These are phyloP conservation scores for Tetramorium alpestre DNA, from an alignment of 1,140 invertebrate species.

Conservation along the genomic window DNA sequence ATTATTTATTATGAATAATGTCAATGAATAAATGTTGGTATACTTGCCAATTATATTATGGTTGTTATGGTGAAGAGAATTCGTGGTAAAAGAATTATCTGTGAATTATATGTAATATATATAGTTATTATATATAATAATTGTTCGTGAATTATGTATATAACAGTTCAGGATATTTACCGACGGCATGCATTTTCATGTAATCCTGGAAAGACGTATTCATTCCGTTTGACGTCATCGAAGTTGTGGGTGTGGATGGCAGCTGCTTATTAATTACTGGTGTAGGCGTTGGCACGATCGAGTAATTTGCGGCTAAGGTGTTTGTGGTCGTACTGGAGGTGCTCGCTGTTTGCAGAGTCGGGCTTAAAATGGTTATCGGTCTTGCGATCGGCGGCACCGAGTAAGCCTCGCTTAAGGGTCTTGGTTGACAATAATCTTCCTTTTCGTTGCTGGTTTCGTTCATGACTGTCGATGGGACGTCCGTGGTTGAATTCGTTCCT, in stretches of 20 bases:
- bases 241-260: conserved; percentile 67
- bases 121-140: neutral
- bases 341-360: conserved; percentile 71
- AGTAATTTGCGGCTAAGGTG: conserved; percentile 84
- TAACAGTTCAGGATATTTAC: conserved; percentile 67
- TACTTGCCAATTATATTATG: neutral
- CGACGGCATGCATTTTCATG: conserved; percentile 86
- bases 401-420: conserved; percentile 86
- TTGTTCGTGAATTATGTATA: neutral
- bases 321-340: conserved; percentile 65
- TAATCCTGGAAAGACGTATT: conserved; percentile 84
- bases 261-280: conserved; percentile 71
- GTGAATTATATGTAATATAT: neutral
- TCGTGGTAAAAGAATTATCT: neutral
- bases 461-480: conserved; percentile 33
- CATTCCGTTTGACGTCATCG: conserved; percentile 71
- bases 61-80: neutral
- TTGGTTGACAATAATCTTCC: conserved; percentile 86
- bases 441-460: conserved; percentile 67
- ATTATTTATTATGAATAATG: neutral
- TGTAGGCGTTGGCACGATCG: conserved; percentile 82
- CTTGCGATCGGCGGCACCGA: conserved; percentile 85
- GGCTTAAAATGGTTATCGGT: conserved; percentile 78
- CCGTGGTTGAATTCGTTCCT: conserved; percentile 31
- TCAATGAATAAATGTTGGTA: neutral